phyloP scores from a whole-genome alignment of 2,797 vertebrate species.

The Artibeus jamaicensis region DNA sequence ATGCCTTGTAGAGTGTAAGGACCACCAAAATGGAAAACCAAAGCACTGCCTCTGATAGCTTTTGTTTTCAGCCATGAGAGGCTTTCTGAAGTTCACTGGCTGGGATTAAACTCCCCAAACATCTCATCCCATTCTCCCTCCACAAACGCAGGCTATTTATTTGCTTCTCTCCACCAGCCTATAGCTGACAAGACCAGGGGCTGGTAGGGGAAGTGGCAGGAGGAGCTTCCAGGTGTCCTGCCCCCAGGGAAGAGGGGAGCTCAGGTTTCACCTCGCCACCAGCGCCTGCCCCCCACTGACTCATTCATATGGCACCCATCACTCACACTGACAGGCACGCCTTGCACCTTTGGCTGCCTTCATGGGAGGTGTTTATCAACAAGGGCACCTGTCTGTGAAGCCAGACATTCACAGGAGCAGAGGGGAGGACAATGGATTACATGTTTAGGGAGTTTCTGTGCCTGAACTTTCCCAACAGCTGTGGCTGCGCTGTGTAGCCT shows the following conservation, averaged over 20 bases:
- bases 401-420: neutral
- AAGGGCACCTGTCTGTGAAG: constrained; percentile 47
- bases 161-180: neutral
- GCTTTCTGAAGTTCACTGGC: neutral
- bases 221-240: constrained; percentile 36
- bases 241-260: neutral
- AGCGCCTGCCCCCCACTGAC: neutral
- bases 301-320: neutral
- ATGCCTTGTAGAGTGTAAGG: neutral
- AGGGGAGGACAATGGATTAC: neutral
- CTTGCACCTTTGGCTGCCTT: constrained; percentile 38
- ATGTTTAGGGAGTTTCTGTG: neutral
- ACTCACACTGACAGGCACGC: neutral
- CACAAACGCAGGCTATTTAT: neutral
- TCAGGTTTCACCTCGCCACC: neutral
- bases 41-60: neutral
- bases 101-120: constrained; percentile 11
- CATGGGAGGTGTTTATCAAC: constrained; percentile 42
- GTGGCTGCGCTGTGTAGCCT: neutral
- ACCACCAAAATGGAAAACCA: neutral
- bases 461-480: constrained; percentile 39
- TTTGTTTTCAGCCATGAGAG: neutral
- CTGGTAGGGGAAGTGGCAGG: neutral
- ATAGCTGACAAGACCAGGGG: neutral
- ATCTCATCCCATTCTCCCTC: neutral